A percentile compares a stretch with the other conserved stretches of the same genome.
phyloP scores from a whole-genome alignment of 2,797 vertebrate genomes.

The Gorsachius magnificus region DNA sequence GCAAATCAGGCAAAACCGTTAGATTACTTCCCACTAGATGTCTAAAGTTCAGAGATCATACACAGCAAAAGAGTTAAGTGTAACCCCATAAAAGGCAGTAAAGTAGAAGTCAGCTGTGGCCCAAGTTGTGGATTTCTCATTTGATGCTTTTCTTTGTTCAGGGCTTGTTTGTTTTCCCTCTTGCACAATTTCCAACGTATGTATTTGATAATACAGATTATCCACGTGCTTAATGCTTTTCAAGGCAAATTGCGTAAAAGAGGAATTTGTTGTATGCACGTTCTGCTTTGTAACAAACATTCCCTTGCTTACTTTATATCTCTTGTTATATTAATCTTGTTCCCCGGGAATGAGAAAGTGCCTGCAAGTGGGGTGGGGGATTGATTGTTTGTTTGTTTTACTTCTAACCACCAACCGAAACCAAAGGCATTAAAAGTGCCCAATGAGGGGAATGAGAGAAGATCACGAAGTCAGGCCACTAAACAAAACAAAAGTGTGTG shows the following conservation, averaged over 20 bases:
- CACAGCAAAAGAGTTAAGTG: neutral
- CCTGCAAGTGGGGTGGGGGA: neutral
- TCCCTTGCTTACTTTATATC: conserved; percentile 44
- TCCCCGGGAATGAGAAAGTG: conserved; percentile 51
- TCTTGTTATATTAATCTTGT: conserved; percentile 65
- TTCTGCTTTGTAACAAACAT: conserved; percentile 60
- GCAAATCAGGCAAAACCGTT: neutral
- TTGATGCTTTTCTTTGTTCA: conserved; percentile 12
- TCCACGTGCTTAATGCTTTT: neutral
- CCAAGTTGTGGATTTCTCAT: neutral
- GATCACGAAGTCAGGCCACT: conserved; percentile 60
- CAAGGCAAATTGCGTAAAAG: neutral
- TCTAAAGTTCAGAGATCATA: neutral
- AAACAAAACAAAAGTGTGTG: conserved; percentile 70
- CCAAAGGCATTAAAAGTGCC: conserved; percentile 70
- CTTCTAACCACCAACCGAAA: conserved; percentile 63
- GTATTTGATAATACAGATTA: neutral
- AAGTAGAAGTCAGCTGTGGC: neutral
- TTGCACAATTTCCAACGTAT: neutral
- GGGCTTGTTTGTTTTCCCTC: neutral
- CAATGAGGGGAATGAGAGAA: conserved; percentile 72
- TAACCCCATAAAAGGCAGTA: neutral
- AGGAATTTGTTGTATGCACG: neutral
- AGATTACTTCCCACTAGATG: neutral
- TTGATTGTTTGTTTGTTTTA: conserved; percentile 68